Percentiles rank a stretch among this genome's conserved stretches.
These are phyloP conservation scores for Umimayanthus kanabou DNA, from an alignment of 92 coral and sea anemone genomes.

Conservation along the genomic window DNA sequence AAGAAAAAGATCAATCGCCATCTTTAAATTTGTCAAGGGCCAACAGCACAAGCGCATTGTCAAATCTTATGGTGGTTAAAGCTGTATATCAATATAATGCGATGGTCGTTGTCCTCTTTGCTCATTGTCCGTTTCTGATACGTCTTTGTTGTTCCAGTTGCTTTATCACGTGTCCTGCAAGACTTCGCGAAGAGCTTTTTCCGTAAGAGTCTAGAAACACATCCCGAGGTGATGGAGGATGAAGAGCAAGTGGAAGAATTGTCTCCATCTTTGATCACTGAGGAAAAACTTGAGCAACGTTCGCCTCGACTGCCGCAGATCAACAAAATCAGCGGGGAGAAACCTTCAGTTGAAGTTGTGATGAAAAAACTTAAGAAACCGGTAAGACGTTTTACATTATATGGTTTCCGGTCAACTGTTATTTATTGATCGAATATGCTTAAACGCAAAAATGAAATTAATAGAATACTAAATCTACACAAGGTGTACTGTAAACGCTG, in stretches of 20 bases:
- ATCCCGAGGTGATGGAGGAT: constrained; percentile 61
- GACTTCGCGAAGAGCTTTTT: constrained; percentile 65
- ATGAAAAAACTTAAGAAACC: constrained; percentile 61
- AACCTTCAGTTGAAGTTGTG: constrained; percentile 49
- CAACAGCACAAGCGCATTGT: no score
- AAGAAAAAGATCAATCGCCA: no score
- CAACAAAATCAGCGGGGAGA: constrained; percentile 17
- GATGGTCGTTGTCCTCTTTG: neutral
- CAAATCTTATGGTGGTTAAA: no score
- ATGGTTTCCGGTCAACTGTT: neutral
- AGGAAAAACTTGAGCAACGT: neutral
- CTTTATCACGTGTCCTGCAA: constrained; percentile 73
- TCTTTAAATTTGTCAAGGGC: no score
- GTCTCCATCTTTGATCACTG: constrained; percentile 36
- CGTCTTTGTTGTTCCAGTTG: constrained; percentile 36
- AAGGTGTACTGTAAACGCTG: no score
- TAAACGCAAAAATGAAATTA: no score
- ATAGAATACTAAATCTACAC: neutral
- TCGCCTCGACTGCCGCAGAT: constrained; percentile 15
- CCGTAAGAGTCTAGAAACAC: constrained; percentile 58
- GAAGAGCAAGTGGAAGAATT: constrained; percentile 44
- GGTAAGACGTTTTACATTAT: constrained; percentile 39
- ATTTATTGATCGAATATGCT: neutral
- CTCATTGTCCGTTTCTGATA: neutral
- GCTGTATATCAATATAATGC: neutral